Conservation (phyloP, 2,888 invertebrate species). For the Junonia oenone region DNA sequence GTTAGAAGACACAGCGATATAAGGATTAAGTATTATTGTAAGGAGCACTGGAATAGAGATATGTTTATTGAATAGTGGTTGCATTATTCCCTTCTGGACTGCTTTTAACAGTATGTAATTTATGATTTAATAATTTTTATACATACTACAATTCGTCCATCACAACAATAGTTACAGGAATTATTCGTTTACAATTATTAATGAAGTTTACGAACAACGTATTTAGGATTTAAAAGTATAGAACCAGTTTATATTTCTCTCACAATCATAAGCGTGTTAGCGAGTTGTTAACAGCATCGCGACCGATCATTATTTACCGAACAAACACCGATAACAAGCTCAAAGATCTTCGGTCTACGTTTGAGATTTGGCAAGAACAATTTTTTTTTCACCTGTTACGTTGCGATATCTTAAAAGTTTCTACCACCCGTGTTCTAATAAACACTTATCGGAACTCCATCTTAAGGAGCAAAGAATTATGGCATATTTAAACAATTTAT, state of each 20-base stretch:
- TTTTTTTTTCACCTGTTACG: constrained; percentile 59
- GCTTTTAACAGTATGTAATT: too few relatives aligned
- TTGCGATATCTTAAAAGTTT: constrained; percentile 53
- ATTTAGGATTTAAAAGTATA: not conserved
- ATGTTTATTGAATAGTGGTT: too few relatives aligned
- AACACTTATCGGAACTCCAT: constrained; percentile 63
- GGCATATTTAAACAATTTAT: constrained; percentile 75
- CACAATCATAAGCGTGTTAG: constrained; percentile 26
- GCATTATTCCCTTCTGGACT: too few relatives aligned
- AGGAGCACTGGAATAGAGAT: too few relatives aligned
- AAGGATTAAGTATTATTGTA: too few relatives aligned
- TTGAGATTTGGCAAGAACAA: constrained; percentile 54
- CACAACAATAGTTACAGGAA: too few relatives aligned
- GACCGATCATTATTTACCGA: constrained; percentile 60
- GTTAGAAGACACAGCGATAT: too few relatives aligned
- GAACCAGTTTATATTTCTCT: constrained; percentile 11
- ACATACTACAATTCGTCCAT: too few relatives aligned
- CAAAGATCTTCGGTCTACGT: constrained; percentile 47
- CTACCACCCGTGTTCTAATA: constrained; percentile 73
- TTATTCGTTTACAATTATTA: too few relatives aligned
- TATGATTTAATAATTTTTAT: too few relatives aligned
- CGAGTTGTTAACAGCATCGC: constrained; percentile 58
- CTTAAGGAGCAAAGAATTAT: constrained; percentile 73
- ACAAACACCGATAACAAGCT: constrained; percentile 63
- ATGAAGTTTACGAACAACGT: too few relatives aligned